Evolutionary conservation across 2,797 vertebrate species (phyloP).

Genomic region (Cuculus canorus): DNA sequence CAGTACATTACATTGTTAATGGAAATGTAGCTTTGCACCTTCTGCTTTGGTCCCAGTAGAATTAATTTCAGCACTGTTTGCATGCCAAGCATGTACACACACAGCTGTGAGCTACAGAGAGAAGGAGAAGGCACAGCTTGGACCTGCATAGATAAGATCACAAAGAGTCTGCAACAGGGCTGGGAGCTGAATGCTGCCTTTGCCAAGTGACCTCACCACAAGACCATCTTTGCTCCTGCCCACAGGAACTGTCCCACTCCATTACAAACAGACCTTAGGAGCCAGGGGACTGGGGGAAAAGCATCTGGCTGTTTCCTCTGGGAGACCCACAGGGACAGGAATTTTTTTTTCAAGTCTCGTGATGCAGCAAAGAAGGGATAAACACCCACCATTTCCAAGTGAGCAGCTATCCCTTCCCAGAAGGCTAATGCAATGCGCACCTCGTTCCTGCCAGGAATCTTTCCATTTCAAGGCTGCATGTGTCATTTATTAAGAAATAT

Average conservation of each 20-base stretch:
- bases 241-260: neutral
- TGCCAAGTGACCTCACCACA: slow-evolving; percentile 9
- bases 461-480: neutral
- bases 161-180: neutral
- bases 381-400: neutral
- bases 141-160: neutral
- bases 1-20: slow-evolving; percentile 36
- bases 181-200: neutral
- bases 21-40: slow-evolving; percentile 37
- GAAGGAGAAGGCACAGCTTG: neutral
- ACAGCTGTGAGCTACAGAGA: neutral
- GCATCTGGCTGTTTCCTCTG: neutral
- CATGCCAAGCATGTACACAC: slow-evolving; percentile 17
- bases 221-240: neutral
- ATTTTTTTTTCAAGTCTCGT: neutral
- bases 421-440: neutral
- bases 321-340: neutral
- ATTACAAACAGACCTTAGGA: neutral
- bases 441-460: neutral
- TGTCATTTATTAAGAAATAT: neutral
- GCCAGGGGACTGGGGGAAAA: neutral
- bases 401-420: neutral
- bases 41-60: slow-evolving; percentile 38
- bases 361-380: neutral
- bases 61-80: slow-evolving; percentile 22